These are phyloP conservation scores for Spilosoma lubricipeda DNA, from an alignment of 2,888 invertebrate species.

Conservation along the genomic window DNA sequence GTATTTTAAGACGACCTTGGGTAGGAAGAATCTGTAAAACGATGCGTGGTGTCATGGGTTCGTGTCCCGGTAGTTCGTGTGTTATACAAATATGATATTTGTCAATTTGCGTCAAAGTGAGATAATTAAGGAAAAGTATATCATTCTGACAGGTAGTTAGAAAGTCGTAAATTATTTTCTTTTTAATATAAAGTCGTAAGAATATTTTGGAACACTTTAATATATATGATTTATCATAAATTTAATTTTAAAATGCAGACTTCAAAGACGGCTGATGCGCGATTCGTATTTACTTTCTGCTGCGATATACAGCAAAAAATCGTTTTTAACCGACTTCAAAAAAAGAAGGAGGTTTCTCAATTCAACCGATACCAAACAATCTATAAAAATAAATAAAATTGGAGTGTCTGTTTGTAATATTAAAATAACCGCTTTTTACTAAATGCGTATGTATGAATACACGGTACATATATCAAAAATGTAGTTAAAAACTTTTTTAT, in stretches of 20 bases:
- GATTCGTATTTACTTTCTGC: no score
- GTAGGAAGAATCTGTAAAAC: background rate
- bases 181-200: background rate
- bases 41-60: constrained; percentile 17
- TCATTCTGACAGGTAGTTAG: background rate
- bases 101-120: constrained; percentile 13
- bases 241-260: background rate
- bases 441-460: no score
- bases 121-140: background rate
- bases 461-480: no score
- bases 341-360: no score
- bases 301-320: no score
- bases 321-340: no score
- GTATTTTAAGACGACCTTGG: constrained; percentile 41
- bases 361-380: no score
- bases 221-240: no score
- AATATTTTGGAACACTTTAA: background rate
- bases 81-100: constrained; percentile 42
- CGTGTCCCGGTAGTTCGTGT: constrained; percentile 5
- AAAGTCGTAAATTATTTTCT: constrained; percentile 7
- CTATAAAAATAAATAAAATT: no score
- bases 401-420: no score
- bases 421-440: no score
- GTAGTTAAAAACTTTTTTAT: no score
- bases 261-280: background rate